These are phyloP conservation scores for Daboia siamensis DNA, from an alignment of 2,113 vertebrate species.

Conservation along the genomic window DNA sequence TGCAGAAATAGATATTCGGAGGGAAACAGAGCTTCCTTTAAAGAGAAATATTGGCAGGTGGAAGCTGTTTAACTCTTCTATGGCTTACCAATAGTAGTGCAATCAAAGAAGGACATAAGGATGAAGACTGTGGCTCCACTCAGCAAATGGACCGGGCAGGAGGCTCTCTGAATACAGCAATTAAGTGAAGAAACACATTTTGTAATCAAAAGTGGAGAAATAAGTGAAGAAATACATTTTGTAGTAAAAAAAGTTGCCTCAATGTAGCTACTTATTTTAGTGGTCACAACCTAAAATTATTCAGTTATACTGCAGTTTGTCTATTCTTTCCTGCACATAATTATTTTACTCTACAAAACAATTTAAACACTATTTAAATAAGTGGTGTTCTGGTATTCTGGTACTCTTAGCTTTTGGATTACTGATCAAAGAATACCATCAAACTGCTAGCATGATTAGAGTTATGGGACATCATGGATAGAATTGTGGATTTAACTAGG, in stretches of 20 bases:
- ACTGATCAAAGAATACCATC: neutral
- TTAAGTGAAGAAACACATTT: neutral
- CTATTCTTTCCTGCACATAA: neutral
- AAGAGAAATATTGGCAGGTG: neutral
- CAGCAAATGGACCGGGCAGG: neutral
- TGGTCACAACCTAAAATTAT: neutral
- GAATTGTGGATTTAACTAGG: neutral
- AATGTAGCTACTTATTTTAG: neutral
- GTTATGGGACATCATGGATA: neutral
- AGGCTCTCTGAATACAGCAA: neutral
- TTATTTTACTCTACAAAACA: neutral
- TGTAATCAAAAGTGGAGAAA: neutral
- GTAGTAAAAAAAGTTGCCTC: neutral
- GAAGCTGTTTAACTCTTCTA: neutral
- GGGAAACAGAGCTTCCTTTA: neutral
- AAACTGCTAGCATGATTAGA: neutral
- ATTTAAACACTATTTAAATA: neutral
- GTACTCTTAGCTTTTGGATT: neutral
- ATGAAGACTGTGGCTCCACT: neutral
- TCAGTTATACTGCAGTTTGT: neutral
- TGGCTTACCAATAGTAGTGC: neutral
- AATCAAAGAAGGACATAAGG: neutral
- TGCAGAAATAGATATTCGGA: neutral
- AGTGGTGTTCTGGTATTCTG: neutral
- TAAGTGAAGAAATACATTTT: neutral